Conservation (phyloP, 2,888 invertebrate genomes). For the Phoenoteleia sp. region DNA sequence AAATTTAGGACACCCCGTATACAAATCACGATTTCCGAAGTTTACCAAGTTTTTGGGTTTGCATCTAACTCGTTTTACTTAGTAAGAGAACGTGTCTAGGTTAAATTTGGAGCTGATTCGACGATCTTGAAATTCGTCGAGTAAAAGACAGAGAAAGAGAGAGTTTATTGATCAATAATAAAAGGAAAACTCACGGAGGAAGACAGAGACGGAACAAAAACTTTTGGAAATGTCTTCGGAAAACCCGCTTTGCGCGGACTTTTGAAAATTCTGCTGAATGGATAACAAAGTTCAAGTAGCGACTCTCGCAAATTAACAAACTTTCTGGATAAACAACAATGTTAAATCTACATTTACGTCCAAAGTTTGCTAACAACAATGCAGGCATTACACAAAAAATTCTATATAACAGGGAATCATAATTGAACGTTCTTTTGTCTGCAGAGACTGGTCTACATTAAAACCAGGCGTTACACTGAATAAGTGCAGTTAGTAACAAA, state of each 20-base stretch:
- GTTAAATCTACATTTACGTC: conserved; percentile 36
- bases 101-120: conserved; percentile 60
- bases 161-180: conserved; percentile 67
- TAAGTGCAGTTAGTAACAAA: too few relatives aligned
- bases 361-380: conserved; percentile 12
- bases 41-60: conserved; percentile 54
- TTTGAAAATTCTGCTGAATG: conserved; percentile 50
- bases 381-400: background rate
- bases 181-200: conserved; percentile 27
- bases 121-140: conserved; percentile 58
- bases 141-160: too few relatives aligned
- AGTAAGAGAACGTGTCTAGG: conserved; percentile 53
- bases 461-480: too few relatives aligned
- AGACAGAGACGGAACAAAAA: conserved; percentile 28
- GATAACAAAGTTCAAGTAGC: conserved; percentile 46
- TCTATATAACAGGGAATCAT: background rate
- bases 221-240: conserved; percentile 50
- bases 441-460: too few relatives aligned
- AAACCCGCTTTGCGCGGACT: conserved; percentile 43
- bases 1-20: conserved; percentile 41
- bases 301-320: conserved; percentile 61
- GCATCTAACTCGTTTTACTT: conserved; percentile 52
- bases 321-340: conserved; percentile 54
- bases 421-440: background rate
- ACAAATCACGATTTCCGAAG: conserved; percentile 50